These are phyloP conservation scores for Myiagra hebetior DNA, from an alignment of 2,113 vertebrate genomes.

Conservation along the genomic window DNA sequence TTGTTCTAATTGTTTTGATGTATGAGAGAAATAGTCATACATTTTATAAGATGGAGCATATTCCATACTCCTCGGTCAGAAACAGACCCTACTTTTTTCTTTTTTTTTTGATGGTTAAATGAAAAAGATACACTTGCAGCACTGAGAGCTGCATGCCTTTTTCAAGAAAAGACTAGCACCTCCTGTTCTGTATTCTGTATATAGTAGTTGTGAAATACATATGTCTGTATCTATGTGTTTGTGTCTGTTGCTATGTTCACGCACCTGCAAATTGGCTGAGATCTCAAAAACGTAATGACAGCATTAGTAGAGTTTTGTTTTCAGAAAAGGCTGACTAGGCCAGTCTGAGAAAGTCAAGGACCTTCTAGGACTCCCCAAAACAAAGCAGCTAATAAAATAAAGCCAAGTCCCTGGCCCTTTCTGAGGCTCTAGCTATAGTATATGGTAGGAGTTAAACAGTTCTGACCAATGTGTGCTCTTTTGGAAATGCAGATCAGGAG, in stretches of 20 bases:
- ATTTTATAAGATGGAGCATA: neutral
- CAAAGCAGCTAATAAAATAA: neutral
- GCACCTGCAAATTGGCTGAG: conserved; percentile 22
- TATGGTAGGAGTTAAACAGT: neutral
- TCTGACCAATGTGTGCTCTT: rapidly evolving
- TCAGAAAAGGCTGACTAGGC: neutral
- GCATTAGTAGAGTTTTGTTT: neutral
- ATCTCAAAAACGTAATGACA: neutral
- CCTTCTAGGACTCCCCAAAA: neutral
- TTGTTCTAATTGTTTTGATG: neutral
- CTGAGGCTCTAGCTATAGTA: neutral
- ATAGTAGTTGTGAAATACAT: neutral
- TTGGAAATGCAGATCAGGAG: neutral
- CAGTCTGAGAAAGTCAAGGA: neutral
- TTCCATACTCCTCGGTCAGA: neutral
- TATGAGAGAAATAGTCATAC: neutral
- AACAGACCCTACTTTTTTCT: neutral
- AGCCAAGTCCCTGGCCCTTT: neutral
- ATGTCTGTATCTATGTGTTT: conserved; percentile 1
- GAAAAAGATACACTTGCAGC: neutral
- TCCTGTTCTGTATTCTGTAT: conserved; percentile 13
- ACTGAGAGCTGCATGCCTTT: neutral
- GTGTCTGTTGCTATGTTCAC: neutral
- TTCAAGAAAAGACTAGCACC: conserved; percentile 25
- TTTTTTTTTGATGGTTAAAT: neutral